Evolutionary conservation across 2,888 invertebrate genomes (phyloP).

Genomic region (Sympetrum striolatum): DNA sequence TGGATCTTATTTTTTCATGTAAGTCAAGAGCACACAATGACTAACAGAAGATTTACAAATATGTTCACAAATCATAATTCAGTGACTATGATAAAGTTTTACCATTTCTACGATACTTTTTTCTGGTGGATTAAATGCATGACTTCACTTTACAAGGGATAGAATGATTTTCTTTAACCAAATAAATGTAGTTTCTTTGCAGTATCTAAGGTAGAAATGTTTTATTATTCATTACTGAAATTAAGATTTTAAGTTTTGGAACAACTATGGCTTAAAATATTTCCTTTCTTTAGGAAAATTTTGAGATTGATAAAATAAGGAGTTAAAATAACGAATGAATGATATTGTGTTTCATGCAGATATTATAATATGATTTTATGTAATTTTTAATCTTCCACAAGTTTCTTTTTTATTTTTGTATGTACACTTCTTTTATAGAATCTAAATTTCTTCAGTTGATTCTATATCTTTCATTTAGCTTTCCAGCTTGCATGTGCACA

Average conservation of each 20-base stretch:
- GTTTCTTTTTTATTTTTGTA: no score
- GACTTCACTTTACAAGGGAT: background rate
- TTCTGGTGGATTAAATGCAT: background rate
- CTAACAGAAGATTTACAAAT: background rate
- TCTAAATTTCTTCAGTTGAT: background rate
- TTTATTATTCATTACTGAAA: background rate
- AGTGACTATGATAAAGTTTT: background rate
- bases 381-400: no score
- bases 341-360: no score
- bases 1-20: background rate
- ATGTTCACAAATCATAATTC: background rate
- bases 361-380: no score
- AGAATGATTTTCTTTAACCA: background rate
- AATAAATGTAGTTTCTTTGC: background rate
- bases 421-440: background rate
- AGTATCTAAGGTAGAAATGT: background rate
- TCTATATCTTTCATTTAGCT: background rate
- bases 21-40: background rate
- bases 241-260: background rate
- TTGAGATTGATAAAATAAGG: no score
- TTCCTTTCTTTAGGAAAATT: background rate
- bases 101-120: background rate
- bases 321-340: no score
- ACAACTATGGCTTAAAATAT: background rate
- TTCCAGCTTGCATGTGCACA: constrained; percentile 7